Conservation (phyloP, 2,797 vertebrate genomes). For the Calcarius lapponicus region DNA sequence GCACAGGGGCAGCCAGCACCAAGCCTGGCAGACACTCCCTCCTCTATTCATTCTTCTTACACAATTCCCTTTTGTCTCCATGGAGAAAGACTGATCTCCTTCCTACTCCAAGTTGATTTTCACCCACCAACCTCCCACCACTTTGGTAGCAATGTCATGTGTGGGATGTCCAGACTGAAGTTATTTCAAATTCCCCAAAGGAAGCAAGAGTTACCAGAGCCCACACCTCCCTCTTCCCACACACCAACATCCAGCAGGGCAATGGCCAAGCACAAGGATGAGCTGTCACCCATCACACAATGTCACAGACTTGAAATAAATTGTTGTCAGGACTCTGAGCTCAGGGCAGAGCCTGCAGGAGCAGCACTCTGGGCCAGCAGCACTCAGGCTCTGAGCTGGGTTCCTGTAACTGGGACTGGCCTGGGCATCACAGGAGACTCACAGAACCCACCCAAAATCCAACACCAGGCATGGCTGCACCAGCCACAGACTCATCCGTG, state of each 20-base stretch:
- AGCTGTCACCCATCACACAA: neutral
- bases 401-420: neutral
- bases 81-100: neutral
- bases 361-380: neutral
- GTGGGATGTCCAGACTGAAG: neutral
- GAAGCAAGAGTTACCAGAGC: neutral
- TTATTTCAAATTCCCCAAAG: neutral
- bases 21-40: neutral
- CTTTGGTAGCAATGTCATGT: neutral
- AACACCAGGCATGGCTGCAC: rapidly evolving
- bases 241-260: neutral
- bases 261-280: neutral
- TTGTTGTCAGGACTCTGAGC: neutral
- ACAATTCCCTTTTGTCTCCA: neutral
- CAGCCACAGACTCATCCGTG: neutral
- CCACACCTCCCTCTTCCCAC: neutral
- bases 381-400: neutral
- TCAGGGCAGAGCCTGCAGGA: neutral
- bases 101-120: neutral
- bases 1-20: neutral
- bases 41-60: neutral
- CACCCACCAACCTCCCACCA: neutral
- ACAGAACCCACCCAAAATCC: neutral
- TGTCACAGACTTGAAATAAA: rapidly evolving
- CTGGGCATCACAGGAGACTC: neutral